Conservation (phyloP, 2,797 vertebrate genomes). For the Intellagama lesueurii region DNA sequence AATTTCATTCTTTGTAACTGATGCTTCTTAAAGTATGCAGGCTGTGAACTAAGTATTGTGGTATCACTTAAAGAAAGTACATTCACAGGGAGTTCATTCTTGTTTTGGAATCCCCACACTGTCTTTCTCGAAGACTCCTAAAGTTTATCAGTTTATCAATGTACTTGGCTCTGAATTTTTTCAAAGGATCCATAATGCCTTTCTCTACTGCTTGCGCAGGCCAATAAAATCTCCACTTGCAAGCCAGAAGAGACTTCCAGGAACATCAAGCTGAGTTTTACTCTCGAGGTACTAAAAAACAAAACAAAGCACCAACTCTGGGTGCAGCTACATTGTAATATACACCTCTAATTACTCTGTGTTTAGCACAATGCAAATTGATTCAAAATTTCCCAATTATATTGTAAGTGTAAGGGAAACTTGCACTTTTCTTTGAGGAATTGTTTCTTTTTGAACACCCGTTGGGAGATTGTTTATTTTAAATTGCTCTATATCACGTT, state of each 20-base stretch:
- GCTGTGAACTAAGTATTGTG: not conserved
- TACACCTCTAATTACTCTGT: no score
- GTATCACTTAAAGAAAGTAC: not conserved
- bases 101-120: not conserved
- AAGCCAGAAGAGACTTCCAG: conserved; percentile 41
- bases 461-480: no score
- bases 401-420: no score
- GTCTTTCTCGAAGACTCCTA: not conserved
- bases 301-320: no score
- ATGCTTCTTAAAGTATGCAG: not conserved
- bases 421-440: no score
- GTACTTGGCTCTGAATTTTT: not conserved
- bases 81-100: not conserved
- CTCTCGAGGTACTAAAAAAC: conserved; percentile 44
- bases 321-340: no score
- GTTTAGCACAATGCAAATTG: no score
- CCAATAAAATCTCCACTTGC: not conserved
- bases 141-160: not conserved
- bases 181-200: not conserved
- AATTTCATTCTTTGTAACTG: not conserved
- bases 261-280: conserved; percentile 59
- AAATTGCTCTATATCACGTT: no score
- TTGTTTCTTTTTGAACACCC: no score
- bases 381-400: no score
- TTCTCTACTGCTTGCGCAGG: not conserved